Conservation (phyloP, 2,113 vertebrate species). For the Aegotheles bennettii region DNA sequence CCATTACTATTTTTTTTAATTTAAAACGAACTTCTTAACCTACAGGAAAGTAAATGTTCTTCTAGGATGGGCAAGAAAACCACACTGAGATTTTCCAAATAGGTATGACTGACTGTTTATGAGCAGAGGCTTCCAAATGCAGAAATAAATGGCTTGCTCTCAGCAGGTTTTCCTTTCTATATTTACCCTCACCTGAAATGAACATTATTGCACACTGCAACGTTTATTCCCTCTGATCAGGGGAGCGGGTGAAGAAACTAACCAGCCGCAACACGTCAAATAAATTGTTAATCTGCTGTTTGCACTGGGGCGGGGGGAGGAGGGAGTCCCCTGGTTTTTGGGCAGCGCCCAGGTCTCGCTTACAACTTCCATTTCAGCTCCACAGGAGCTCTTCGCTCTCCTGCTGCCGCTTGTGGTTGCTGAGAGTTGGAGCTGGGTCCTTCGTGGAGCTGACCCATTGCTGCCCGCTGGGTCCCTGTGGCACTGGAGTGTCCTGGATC, state of each 20-base stretch:
- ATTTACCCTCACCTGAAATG: constrained; percentile 69
- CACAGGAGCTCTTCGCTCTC: background rate
- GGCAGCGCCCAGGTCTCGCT: background rate
- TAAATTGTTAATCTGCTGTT: constrained; percentile 45
- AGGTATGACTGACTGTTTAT: constrained; percentile 58
- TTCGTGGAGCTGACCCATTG: rapidly evolving
- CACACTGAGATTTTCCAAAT: constrained; percentile 67
- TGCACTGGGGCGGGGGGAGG: background rate
- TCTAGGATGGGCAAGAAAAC: constrained; percentile 44
- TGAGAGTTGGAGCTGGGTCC: background rate
- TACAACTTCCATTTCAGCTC: background rate
- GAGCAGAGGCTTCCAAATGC: constrained; percentile 39
- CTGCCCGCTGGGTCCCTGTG: too few species aligned
- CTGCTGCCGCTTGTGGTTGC: background rate
- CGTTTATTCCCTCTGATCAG: constrained; percentile 54
- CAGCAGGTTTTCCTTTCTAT: constrained; percentile 69
- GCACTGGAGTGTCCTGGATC: background rate
- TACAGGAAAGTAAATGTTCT: constrained; percentile 48
- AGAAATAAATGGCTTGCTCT: constrained; percentile 59
- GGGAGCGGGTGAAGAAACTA: background rate
- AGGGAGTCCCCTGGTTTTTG: constrained; percentile 21
- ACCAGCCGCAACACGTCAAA: constrained; percentile 50
- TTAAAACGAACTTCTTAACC: constrained; percentile 55
- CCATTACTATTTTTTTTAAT: background rate
- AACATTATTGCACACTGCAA: constrained; percentile 44